These are phyloP conservation scores for Sesamia inferens DNA, from an alignment of 2,888 invertebrate species.

Conservation along the genomic window DNA sequence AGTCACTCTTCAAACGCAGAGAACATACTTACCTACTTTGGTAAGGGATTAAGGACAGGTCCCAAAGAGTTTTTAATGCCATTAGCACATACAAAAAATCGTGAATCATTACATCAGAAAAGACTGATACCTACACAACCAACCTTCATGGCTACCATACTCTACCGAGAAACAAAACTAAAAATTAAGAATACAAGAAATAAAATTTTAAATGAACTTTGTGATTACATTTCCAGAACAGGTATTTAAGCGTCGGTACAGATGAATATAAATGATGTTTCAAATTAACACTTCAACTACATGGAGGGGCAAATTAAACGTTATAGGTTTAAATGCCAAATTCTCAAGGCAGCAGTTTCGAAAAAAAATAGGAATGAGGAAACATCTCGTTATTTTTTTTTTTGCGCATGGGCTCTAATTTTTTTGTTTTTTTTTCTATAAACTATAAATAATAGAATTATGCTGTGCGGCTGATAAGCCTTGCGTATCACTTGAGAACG, in stretches of 20 bases:
- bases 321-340: neutral
- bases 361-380: neutral
- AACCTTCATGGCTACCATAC: neutral
- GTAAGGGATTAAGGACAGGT: neutral
- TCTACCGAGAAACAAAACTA: neutral
- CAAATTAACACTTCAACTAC: neutral
- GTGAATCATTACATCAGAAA: constrained; percentile 1
- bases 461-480: too few species aligned
- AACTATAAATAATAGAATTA: too few species aligned
- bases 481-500: neutral
- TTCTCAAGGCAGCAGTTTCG: neutral
- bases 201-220: constrained; percentile 10
- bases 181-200: neutral
- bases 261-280: constrained; percentile 19
- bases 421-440: too few species aligned
- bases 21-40: neutral
- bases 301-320: neutral
- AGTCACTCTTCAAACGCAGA: neutral
- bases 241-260: neutral
- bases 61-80: neutral
- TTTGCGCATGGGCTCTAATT: too few species aligned
- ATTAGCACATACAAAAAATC: neutral
- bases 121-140: neutral
- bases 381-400: too few species aligned
- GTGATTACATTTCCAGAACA: constrained; percentile 14